phyloP scores from a whole-genome alignment of 2,113 vertebrate species.

The Narcine bancroftii region DNA sequence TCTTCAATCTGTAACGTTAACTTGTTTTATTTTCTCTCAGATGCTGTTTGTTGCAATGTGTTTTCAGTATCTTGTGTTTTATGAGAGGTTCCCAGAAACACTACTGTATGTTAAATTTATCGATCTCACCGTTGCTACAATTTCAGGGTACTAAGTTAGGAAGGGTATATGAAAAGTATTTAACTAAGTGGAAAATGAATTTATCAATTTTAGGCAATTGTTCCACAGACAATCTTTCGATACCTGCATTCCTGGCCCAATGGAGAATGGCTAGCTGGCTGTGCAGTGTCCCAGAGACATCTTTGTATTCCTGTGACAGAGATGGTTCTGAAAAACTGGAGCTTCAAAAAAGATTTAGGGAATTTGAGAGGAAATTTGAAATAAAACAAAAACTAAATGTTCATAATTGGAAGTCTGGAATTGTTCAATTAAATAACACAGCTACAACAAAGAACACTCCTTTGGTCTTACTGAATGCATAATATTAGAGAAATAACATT shows the following conservation, averaged over 20 bases:
- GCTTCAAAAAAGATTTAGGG: neutral
- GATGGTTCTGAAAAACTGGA: neutral
- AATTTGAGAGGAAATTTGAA: neutral
- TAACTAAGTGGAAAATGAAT: neutral
- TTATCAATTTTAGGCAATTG: neutral
- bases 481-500: neutral
- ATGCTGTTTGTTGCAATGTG: too few relatives aligned
- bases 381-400: neutral
- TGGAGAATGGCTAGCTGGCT: neutral
- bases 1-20: too few relatives aligned
- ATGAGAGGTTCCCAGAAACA: too few relatives aligned
- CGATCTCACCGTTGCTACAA: neutral
- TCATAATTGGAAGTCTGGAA: neutral
- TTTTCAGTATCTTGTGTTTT: too few relatives aligned
- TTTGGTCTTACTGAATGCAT: neutral
- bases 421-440: neutral
- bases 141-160: neutral
- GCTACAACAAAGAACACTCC: neutral
- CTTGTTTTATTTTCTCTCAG: too few relatives aligned
- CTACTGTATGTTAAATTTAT: too few relatives aligned
- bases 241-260: neutral
- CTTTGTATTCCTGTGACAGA: neutral
- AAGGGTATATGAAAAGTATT: neutral
- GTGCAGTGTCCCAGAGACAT: neutral
- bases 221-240: neutral